phyloP scores from a whole-genome alignment of 2,888 invertebrate genomes.

The Sthenelais limicola region DNA sequence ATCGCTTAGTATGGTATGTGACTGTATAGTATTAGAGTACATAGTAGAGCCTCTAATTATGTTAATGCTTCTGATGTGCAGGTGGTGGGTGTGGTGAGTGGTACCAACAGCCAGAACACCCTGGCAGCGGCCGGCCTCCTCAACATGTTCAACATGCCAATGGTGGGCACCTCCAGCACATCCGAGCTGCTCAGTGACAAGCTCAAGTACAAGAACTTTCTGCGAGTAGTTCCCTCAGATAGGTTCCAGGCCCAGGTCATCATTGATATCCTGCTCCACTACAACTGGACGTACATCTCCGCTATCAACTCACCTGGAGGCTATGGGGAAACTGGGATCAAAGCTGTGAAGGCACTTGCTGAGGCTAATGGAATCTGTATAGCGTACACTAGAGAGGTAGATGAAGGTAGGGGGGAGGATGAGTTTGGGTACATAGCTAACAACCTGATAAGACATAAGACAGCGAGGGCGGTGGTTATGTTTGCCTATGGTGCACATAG shows the following conservation, averaged over 20 bases:
- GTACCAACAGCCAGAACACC: slow-evolving; percentile 43
- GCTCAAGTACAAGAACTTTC: slow-evolving; percentile 30
- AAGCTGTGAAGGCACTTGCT: slow-evolving; percentile 24
- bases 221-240: slow-evolving; percentile 39
- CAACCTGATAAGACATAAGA: slow-evolving; percentile 5
- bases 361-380: slow-evolving; percentile 35
- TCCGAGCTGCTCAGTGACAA: slow-evolving; percentile 42
- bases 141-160: slow-evolving; percentile 42
- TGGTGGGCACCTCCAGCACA: slow-evolving; percentile 45
- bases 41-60: no score
- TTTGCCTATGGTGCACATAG: slow-evolving; percentile 38
- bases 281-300: slow-evolving; percentile 84
- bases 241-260: slow-evolving; percentile 52
- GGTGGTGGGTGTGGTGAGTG: slow-evolving; percentile 46
- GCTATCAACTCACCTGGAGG: slow-evolving; percentile 81
- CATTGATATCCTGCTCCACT: slow-evolving; percentile 54
- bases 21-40: no score
- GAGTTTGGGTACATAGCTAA: slow-evolving; percentile 25
- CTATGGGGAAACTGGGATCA: slow-evolving; percentile 53
- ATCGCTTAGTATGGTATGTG: no score
- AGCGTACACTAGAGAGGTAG: slow-evolving; percentile 29
- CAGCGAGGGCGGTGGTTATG: slow-evolving; percentile 77
- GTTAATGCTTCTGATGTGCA: no score
- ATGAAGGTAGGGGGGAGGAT: slow-evolving; percentile 3
- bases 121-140: slow-evolving; percentile 41